Base-by-base conservation (phyloP, 2,888 invertebrate species). In the Choreutis nemorana region DNA sequence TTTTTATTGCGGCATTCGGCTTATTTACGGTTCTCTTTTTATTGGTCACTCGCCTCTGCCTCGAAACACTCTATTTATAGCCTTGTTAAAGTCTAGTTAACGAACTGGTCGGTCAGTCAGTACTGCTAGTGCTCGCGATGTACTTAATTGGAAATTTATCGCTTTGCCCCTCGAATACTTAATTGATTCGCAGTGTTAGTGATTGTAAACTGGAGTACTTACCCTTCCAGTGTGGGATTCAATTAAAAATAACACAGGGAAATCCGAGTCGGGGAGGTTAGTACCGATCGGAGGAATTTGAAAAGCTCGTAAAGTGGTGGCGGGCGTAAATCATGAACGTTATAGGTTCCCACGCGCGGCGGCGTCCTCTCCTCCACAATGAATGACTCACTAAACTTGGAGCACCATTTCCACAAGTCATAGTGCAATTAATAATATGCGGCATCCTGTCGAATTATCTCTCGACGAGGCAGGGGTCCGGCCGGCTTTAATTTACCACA, bases 371-470 rank as follows among this genome's bases (percentile, higher is more conserved):
- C 59, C 54, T 44, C 54, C 63, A 57, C 68, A 71, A 70, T 73
- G 68, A 75, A 77, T 78, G 77, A 77, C 72, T 78, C 73, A 77
- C 75, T 73, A 68, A 72, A 70, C 66, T 67, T 57, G 40, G 62
- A 72, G 64, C 66, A 70, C 62, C 67, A 70, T 78, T 77, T 78
- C 77, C 72, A 77, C 78, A 77, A 78, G 78, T 78, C 78, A 78
- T 78, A 78, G 77, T 77, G 75, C 77, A 78, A 78, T 78, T 78
- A 78, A 78, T 78, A 78, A 77, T 78, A 73, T 73, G 73, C 72
- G 77, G 78, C 75, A 73, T 78, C 78, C 77, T 77, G 77, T 77
- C 75, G 77, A 78, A 78, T 77, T 78, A 77, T 75, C 75, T 77
- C 71, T 66, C 71, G 57, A 58, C 77, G 71, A 64, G 72, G 75